Percentiles rank a stretch among this genome's conserved stretches.
Conservation (phyloP, 2,113 vertebrate genomes). For the Perca flavescens region DNA sequence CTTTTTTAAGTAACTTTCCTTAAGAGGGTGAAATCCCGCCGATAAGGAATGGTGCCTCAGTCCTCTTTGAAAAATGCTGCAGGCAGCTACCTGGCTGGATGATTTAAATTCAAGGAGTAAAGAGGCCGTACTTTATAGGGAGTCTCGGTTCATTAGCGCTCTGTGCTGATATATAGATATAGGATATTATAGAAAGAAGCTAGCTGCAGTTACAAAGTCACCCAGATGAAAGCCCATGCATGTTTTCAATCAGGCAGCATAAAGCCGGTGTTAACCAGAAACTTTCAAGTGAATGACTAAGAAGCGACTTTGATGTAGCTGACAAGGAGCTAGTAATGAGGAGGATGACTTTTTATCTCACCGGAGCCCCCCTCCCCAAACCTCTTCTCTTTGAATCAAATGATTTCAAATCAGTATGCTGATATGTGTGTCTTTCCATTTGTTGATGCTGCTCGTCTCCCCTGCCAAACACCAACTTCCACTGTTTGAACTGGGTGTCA, state of each 20-base stretch:
- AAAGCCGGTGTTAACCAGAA: constrained; percentile 36
- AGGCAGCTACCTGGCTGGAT: constrained; percentile 52
- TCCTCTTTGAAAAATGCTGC: constrained; percentile 66
- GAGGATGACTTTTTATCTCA: constrained; percentile 41
- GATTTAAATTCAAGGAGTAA: constrained; percentile 70
- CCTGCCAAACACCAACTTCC: constrained; percentile 14
- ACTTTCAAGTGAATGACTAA: constrained; percentile 38
- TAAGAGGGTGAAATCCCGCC: constrained; percentile 32
- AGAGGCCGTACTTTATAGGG: constrained; percentile 34
- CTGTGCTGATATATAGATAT: too few species aligned
- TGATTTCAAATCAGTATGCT: constrained; percentile 13
- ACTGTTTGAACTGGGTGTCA: constrained; percentile 28
- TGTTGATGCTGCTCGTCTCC: constrained; percentile 25
- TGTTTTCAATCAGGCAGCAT: constrained; percentile 40
- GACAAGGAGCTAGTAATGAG: constrained; percentile 67
- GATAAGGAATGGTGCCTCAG: constrained; percentile 25
- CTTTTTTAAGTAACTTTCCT: constrained; percentile 26
- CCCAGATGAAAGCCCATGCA: constrained; percentile 39
- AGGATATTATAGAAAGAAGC: constrained; percentile 46
- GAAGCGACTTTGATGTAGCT: constrained; percentile 57
- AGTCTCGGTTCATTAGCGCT: constrained; percentile 63
- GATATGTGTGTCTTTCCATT: constrained; percentile 8
- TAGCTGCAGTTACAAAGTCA: constrained; percentile 45
- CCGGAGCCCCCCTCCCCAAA: neutral
- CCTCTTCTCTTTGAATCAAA: constrained; percentile 34